Conservation (phyloP, 2,113 vertebrate genomes). For the Istiophorus platypterus region DNA sequence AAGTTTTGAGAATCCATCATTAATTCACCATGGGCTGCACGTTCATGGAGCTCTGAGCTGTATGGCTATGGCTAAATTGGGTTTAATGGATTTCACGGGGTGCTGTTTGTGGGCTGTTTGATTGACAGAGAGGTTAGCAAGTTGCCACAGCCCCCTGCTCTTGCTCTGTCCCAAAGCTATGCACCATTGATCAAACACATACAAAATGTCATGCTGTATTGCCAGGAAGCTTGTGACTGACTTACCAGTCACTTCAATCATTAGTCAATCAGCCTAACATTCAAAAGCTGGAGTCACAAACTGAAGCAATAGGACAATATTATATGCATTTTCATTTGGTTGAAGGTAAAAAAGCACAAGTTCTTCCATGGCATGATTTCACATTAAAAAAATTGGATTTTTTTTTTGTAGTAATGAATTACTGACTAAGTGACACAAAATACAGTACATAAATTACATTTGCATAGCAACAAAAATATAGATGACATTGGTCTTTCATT, state of each 20-base stretch:
- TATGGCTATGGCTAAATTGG: conserved; percentile 68
- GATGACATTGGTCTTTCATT: background rate
- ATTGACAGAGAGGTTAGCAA: conserved; percentile 77
- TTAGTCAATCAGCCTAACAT: conserved; percentile 61
- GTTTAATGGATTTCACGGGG: conserved; percentile 80
- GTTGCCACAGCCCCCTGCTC: conserved; percentile 57
- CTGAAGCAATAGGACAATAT: conserved; percentile 4
- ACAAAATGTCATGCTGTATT: conserved; percentile 76
- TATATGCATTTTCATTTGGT: conserved; percentile 19
- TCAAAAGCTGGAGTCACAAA: conserved; percentile 30
- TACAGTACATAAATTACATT: conserved; percentile 3
- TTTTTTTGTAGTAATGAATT: background rate
- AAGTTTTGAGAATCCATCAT: conserved; percentile 76
- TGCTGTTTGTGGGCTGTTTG: conserved; percentile 55
- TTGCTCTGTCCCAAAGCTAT: conserved; percentile 63
- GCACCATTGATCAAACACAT: conserved; percentile 80
- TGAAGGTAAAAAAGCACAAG: background rate
- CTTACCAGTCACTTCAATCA: conserved; percentile 73
- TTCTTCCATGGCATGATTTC: background rate
- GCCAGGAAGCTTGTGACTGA: conserved; percentile 60
- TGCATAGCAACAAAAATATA: conserved; percentile 12
- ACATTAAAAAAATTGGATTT: background rate
- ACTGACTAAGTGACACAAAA: conserved; percentile 4
- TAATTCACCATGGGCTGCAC: conserved; percentile 62
- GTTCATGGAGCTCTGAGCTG: conserved; percentile 66